Conservation (phyloP, 2,888 invertebrate species). For the Brachylomia viminalis region DNA sequence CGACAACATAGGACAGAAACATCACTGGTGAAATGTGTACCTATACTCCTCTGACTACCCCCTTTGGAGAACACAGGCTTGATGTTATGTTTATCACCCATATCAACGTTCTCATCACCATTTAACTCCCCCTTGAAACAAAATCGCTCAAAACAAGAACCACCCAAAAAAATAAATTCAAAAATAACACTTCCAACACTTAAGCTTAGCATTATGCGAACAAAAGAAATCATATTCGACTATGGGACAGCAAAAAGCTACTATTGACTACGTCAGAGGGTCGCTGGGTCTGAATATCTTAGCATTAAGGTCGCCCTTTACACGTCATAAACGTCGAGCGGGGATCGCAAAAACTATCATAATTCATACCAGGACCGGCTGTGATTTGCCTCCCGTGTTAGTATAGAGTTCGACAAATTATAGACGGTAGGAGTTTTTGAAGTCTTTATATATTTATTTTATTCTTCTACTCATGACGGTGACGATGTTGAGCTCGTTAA, state of each 20-base stretch:
- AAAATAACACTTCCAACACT: slow-evolving; percentile 50
- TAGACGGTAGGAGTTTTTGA: slow-evolving; percentile 28
- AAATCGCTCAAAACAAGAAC: slow-evolving; percentile 7
- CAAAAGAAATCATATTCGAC: slow-evolving; percentile 64
- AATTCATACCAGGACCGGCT: slow-evolving; percentile 76
- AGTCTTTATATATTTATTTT: no score
- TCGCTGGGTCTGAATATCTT: slow-evolving; percentile 65
- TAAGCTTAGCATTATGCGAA: slow-evolving; percentile 58
- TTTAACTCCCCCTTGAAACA: not conserved
- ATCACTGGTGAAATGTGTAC: no score
- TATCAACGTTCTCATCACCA: not conserved
- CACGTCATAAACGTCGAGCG: slow-evolving; percentile 78
- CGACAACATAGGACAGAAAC: no score
- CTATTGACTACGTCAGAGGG: slow-evolving; percentile 68
- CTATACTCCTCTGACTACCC: not conserved
- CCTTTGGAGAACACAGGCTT: no score
- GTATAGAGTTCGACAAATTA: slow-evolving; percentile 37
- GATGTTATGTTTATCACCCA: not conserved
- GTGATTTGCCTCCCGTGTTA: slow-evolving; percentile 72
- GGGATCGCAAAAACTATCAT: slow-evolving; percentile 80
- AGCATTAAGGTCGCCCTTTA: slow-evolving; percentile 68
- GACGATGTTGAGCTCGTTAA: no score
- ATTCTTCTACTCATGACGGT: no score
- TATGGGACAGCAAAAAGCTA: slow-evolving; percentile 62
- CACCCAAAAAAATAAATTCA: slow-evolving; percentile 43